These are phyloP conservation scores for Dione vanillae DNA, from an alignment of 2,888 invertebrate genomes.

Conservation along the genomic window DNA sequence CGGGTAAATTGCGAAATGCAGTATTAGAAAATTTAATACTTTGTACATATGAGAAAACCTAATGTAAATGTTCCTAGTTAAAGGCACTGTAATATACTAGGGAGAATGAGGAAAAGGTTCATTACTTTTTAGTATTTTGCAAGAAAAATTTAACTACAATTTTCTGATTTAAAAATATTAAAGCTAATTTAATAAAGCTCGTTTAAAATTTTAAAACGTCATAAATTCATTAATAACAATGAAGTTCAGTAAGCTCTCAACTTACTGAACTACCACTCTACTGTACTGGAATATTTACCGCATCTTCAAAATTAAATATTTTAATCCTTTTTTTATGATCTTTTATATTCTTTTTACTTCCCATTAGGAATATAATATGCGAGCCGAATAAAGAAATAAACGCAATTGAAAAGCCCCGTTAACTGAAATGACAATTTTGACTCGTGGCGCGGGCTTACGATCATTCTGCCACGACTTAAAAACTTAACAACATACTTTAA, in stretches of 20 bases:
- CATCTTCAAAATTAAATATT: neutral
- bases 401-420: slow-evolving; percentile 69
- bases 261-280: neutral
- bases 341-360: slow-evolving; percentile 35
- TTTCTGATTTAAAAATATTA: no score
- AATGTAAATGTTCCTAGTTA: no score
- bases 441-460: slow-evolving; percentile 69
- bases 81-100: no score
- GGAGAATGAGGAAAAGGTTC: no score
- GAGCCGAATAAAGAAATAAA: slow-evolving; percentile 63
- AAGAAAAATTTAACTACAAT: no score
- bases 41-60: no score
- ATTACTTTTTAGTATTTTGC: no score
- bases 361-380: slow-evolving; percentile 30
- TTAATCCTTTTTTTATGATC: neutral
- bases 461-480: slow-evolving; percentile 68
- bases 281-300: neutral
- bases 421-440: slow-evolving; percentile 56
- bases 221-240: neutral
- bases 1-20: neutral
- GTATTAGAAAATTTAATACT: neutral
- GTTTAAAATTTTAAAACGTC: neutral
- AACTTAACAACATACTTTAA: slow-evolving; percentile 82
- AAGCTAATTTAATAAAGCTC: neutral
- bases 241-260: neutral